Evolutionary conservation across 2,888 invertebrate genomes (phyloP), one percentile per base, ranked within the genome.

Genomic region (Diarsia mendica): DNA sequence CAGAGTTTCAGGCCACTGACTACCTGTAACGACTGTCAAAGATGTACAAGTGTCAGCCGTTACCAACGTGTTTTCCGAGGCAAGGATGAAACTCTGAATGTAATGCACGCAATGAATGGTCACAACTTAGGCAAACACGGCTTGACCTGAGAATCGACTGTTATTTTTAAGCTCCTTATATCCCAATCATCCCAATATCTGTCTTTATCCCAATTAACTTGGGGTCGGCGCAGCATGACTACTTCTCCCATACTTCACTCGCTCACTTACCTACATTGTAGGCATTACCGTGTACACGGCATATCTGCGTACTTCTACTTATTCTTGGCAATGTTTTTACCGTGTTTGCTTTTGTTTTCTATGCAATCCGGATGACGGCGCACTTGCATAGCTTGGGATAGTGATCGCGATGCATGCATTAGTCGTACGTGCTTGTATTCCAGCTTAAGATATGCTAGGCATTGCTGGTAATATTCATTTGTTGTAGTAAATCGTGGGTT

Each of bases 331-430:
- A 46, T 55, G 72, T 84, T 84, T 77, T 86, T 76, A 13, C 63
- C 3, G 23, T 68, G 71, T 75, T 77, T 60, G 70, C 85, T 83
- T 87, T 87, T 85, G 80, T 87, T 85, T 87, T 87, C 85, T 80
- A 85, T 73, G 75, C 80, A 68, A 87, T 85, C 80, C 85, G 76
- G 83, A 76, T 87, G 79, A 71, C 55, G 55, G 67, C 65, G 51
- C 76, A 71, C 63, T 28, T 72, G 28, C 85, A 63, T 76, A 72
- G 72, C 85, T 70, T 70, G 75, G n/a, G 85, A 81, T 74, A 64
- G 49, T n/a, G 55, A 69, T 80, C 69, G 82, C 75, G 51, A 58
- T 86, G 66, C 79, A 79, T 73, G 66, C 60, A 79, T 82, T 83
- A 82, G 13, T 28, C 8, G 15, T n/a, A 48, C 39, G 61, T 61